Conservation (phyloP, 2,113 vertebrate genomes). For the Gambusia holbrooki region DNA sequence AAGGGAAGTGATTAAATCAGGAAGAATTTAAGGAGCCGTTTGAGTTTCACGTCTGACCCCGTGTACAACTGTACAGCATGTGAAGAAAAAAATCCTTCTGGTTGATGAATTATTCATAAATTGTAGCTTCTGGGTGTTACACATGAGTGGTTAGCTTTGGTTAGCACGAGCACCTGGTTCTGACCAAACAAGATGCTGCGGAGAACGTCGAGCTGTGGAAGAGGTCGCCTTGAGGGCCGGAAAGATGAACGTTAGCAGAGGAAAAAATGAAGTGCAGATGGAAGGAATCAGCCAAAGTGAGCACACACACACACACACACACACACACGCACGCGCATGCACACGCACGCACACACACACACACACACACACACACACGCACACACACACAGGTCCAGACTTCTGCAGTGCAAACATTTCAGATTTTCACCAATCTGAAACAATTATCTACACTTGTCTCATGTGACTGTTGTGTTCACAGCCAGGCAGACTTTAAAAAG, state of each 20-base stretch:
- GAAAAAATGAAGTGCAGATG: constrained; percentile 2
- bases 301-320: not conserved
- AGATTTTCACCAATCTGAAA: too few species aligned
- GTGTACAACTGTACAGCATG: constrained; percentile 45
- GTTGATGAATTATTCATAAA: constrained; percentile 75
- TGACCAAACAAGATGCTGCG: constrained; percentile 69
- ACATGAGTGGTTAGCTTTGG: constrained; percentile 66
- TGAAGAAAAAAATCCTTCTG: constrained; percentile 52
- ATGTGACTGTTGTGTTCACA: too few species aligned
- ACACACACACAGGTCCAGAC: constrained; percentile 53
- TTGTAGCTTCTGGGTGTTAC: constrained; percentile 72
- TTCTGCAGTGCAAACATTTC: constrained; percentile 46
- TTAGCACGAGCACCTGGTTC: constrained; percentile 58
- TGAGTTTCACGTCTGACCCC: constrained; percentile 5
- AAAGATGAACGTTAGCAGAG: constrained; percentile 39
- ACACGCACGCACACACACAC: constrained; percentile 29
- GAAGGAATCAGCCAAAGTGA: constrained; percentile 48
- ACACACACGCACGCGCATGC: constrained; percentile 30
- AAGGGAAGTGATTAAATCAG: not conserved
- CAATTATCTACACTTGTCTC: too few species aligned
- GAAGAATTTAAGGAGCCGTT: not conserved
- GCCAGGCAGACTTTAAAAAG: too few species aligned
- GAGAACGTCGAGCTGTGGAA: constrained; percentile 29
- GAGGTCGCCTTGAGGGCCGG: constrained; percentile 38
- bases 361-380: constrained; percentile 7